Base-by-base conservation (phyloP, 2,113 vertebrate species). In the Tupaia tana region DNA sequence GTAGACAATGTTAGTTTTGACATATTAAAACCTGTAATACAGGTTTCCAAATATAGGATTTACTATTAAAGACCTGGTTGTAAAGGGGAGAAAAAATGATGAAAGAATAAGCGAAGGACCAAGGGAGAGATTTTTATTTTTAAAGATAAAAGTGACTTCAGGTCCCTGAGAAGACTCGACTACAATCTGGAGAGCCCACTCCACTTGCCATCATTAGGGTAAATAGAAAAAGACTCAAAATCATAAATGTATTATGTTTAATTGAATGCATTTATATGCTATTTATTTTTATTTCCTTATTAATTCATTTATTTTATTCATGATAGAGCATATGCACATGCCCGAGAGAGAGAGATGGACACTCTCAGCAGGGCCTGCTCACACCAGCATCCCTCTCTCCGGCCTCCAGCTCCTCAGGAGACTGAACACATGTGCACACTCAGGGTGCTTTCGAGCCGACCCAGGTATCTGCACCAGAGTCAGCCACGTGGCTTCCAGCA, bases 41-140 rank as follows among this genome's bases (percentile, higher is more conserved):
- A 61, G 66, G 4, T 96, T 86, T 97, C 29, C 63, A 63, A 14
- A 75, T 70, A 54, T 61, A 94, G 31, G 11, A 22, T 27, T 88
- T 84, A 56, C 54, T 75, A 84, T 85, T 94, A 12, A 95, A 89
- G 24, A 90, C 7, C 24, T 59, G 69, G 20, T 9, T 83, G 29
- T 83, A 18, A 81, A 94, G 52, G 63, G 31, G 84, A 73, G 22
- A 78, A 9, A 9, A 16, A 52, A 20, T 13, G 80, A 29, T 4
- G 63, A 15, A 74, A 16, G 25, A 56, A 74, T 81, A 91, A n/a
- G 19, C 22, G 12, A 2, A 20, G 25, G 56, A 43, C 25, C 25
- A 90, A 81, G 54, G 34, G 34, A 64, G 6, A 31, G 19, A 67
- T 58, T 11, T 78, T 77, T 75, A 80, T 20, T 89, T 93, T 82